Evolutionary conservation across 1,140 invertebrate genomes (phyloP).

Genomic region (Hetaerina americana): DNA sequence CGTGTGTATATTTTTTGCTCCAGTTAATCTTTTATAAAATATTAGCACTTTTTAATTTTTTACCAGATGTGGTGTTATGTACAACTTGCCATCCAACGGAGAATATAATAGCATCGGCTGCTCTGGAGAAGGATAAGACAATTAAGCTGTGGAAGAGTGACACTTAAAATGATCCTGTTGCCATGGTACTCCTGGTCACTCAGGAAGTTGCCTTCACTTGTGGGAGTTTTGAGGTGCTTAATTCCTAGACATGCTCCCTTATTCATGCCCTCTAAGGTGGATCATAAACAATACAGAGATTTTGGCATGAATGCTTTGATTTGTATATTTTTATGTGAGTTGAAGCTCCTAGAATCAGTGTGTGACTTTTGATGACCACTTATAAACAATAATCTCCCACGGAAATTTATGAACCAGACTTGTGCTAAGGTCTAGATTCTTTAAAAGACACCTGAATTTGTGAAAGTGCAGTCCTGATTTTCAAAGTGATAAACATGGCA

Average conservation of each 20-base stretch:
- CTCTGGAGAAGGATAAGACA: slow-evolving; percentile 96
- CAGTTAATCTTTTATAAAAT: no score
- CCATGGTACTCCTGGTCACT: background rate
- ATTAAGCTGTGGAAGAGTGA: slow-evolving; percentile 99
- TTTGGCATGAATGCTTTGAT: background rate
- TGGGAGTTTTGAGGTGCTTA: background rate
- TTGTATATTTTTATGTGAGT: background rate
- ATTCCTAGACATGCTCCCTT: background rate
- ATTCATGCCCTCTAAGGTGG: background rate
- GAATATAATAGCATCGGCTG: slow-evolving; percentile 98
- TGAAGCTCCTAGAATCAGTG: background rate
- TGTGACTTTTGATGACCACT: background rate
- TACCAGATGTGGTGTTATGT: slow-evolving; percentile 88
- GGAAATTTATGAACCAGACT: no score
- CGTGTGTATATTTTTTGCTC: no score
- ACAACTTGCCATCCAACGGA: slow-evolving; percentile 97
- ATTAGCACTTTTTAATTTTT: no score
- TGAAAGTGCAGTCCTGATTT: no score
- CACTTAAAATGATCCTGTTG: slow-evolving; percentile 44
- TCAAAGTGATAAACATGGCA: no score
- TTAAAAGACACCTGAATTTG: no score
- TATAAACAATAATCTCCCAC: no score
- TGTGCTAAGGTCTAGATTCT: no score
- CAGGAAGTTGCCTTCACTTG: background rate
- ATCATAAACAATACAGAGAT: background rate